Evolutionary conservation across 2,113 vertebrate genomes (phyloP), one percentile per base, ranked within the genome.

Genomic region (Istiophorus platypterus): DNA sequence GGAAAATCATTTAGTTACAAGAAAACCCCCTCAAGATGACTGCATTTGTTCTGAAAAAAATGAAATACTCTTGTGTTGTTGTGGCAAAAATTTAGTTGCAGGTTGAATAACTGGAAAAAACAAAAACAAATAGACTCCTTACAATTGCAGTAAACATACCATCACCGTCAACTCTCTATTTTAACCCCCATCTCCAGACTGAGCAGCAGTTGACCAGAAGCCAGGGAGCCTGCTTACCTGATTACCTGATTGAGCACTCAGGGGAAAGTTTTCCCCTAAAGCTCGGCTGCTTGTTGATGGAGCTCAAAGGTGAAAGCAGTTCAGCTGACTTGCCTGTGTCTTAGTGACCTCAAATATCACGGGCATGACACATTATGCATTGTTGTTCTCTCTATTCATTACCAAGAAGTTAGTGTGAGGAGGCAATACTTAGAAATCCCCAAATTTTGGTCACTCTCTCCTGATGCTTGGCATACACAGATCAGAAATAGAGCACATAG

Each of bases 271-370:
- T 89, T 68, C 24, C 72, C 42, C 61, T 2, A 12, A 69, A 58
- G 45, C 67, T 63, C 31, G 26, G 52, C 65, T 69, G 63, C 71
- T 78, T 83, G 87, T 87, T 86, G 81, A 78, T 58, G 41, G 56
- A 82, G 82, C 72, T 89, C 80, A 81, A 89, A 92, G 90, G 86
- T 93, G 80, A 92, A 85, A 66, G 78, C 82, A 71, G 84, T 76
- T 87, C 70, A 82, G 75, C 72, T 67, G 67, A 75, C 68, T 64
- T 66, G 42, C 54, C 69, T 65, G 45, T 14, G 29, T 80, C 66
- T 80, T 73, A 77, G 59, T 67, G 63, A 65, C 45, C 63, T 59
- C 42, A 58, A 37, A 45, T 75, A 64, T 78, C 77, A 84, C 62
- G 45, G 68, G 75, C 73, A 65, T 64, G 7, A 69, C n/a, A 47